Conservation (phyloP, 2,888 invertebrate species). For the Amphiduros pacificus region DNA sequence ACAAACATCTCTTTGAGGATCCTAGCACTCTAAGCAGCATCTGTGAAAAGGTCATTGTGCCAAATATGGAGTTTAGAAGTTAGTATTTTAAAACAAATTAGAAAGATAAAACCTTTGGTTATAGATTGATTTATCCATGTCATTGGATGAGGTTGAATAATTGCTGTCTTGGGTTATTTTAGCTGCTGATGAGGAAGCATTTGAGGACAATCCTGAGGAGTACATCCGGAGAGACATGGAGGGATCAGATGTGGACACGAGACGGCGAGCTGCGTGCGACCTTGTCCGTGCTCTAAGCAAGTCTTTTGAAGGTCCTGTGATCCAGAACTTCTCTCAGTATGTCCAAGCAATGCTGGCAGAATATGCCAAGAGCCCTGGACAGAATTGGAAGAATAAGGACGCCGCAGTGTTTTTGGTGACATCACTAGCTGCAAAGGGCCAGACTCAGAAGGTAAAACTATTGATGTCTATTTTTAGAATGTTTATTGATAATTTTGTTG, state of each 20-base stretch:
- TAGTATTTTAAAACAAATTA: constrained; percentile 17
- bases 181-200: constrained; percentile 85
- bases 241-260: constrained; percentile 95
- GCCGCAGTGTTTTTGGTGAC: constrained; percentile 95
- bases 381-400: constrained; percentile 92
- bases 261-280: constrained; percentile 95
- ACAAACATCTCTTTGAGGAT: constrained; percentile 86
- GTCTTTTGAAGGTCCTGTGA: constrained; percentile 63
- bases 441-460: constrained; percentile 46
- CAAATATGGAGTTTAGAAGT: constrained; percentile 96
- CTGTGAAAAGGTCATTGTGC: constrained; percentile 97
- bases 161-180: neutral
- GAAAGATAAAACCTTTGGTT: neutral
- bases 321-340: constrained; percentile 58
- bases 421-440: constrained; percentile 83
- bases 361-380: constrained; percentile 74
- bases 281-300: constrained; percentile 87
- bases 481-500: too few species aligned
- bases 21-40: constrained; percentile 83
- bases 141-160: too few species aligned
- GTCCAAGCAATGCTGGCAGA: constrained; percentile 62
- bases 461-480: neutral
- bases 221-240: constrained; percentile 80
- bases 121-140: too few species aligned
- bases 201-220: constrained; percentile 98